Conservation (phyloP, 2,113 vertebrate species). For the Acanthochromis polyacanthus region DNA sequence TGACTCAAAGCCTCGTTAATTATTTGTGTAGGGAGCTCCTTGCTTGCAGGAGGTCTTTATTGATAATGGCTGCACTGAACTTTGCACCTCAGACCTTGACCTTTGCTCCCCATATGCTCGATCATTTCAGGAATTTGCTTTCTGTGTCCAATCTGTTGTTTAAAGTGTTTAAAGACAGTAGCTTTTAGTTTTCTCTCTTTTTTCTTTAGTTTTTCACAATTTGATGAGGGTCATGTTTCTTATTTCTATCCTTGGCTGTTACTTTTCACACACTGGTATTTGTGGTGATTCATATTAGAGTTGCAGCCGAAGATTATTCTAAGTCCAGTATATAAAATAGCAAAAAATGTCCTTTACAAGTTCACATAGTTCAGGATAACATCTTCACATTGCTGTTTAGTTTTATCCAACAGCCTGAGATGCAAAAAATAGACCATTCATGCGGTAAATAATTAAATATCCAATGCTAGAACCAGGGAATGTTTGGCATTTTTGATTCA, state of each 20-base stretch:
- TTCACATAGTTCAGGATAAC: neutral
- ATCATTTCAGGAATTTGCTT: constrained; percentile 76
- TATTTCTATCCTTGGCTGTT: neutral
- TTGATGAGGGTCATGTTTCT: neutral
- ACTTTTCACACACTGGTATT: neutral
- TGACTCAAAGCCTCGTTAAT: constrained; percentile 66
- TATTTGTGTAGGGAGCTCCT: constrained; percentile 65
- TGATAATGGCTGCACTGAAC: constrained; percentile 74
- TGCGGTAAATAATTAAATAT: neutral
- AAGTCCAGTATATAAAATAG: neutral
- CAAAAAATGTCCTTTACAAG: neutral
- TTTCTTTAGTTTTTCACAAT: neutral
- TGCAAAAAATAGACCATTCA: neutral
- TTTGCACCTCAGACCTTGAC: constrained; percentile 78
- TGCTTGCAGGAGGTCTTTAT: constrained; percentile 74
- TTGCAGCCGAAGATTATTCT: neutral
- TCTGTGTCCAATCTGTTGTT: constrained; percentile 47
- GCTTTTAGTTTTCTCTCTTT: neutral
- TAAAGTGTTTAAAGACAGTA: constrained; percentile 52
- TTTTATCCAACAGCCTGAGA: neutral
- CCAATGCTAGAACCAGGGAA: neutral
- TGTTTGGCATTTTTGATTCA: neutral
- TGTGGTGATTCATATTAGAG: neutral
- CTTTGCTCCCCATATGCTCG: constrained; percentile 68
- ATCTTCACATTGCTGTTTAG: neutral